Evolutionary conservation across 2,797 vertebrate genomes (phyloP), one percentile per base, ranked within the genome.

Genomic region (Rhinogobio ventralis): DNA sequence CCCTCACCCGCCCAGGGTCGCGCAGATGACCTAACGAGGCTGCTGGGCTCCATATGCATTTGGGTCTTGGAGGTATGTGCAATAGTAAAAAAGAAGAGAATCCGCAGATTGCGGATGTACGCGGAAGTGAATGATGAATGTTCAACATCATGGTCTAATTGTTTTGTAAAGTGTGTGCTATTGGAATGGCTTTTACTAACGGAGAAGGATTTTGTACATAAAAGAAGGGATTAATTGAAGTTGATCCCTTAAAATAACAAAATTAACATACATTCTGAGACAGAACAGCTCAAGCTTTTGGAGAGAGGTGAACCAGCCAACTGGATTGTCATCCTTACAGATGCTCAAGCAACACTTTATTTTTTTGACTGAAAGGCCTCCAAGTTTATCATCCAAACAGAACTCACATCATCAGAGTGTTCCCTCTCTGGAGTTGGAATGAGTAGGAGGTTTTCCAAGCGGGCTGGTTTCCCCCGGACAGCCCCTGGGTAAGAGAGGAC

Each of bases 1-100:
- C 90, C 91, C 81, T 86, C 85, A 85, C 86, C 90, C 84, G 83
- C 89, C 89, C 82, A 85, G 89, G 90, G 90, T 91, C 88, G 89
- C 71, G 66, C 80, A 87, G 88, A 77, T 85, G 88, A 88, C 87
- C 86, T 87, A 85, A 89, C 28, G 1, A 53, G 66, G 45, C 78
- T 60, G 75, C 84, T 88, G 83, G 81, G 57, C 81, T 78, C 76
- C 84, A 86, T 85, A 81, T 88, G 84, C 79, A 87, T 75, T 72
- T 15, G 71, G 23, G 84, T 71, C 79, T 85, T 53, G 2, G 46
- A 86, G 72, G 53, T 69, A 83, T 79, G 66, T 75, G 45, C 73
- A 71, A 76, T 84, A 87, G 19, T 76, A 77, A 68, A 51, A 77
- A 84, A 77, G 64, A 77, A 53, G 73, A 68, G 36, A 83, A 42